A percentile compares a stretch with the other conserved stretches of the same genome.
Conservation (phyloP, 2,888 invertebrate genomes). For the Agonopterix alstromeriana region DNA sequence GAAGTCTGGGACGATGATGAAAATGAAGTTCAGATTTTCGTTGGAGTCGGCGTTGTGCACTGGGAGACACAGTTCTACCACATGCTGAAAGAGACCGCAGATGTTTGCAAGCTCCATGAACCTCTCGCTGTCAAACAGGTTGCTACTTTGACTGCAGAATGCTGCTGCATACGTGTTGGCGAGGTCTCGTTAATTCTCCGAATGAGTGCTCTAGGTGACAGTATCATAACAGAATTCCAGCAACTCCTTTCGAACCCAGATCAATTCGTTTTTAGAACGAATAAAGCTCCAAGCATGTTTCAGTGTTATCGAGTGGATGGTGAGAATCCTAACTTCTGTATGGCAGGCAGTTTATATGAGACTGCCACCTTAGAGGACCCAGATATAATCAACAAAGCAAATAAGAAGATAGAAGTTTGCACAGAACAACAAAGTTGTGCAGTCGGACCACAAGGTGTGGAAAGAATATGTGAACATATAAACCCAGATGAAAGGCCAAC, state of each 20-base stretch:
- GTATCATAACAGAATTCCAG: constrained; percentile 64
- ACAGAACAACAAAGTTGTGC: constrained; percentile 59
- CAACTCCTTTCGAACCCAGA: constrained; percentile 56
- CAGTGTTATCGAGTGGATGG: constrained; percentile 56
- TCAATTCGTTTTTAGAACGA: constrained; percentile 56
- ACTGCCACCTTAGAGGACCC: constrained; percentile 65
- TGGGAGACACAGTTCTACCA: constrained; percentile 69
- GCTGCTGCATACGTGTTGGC: constrained; percentile 55
- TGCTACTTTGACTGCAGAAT: constrained; percentile 39
- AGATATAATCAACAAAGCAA: constrained; percentile 31
- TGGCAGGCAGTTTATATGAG: constrained; percentile 62
- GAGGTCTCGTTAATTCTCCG: constrained; percentile 63
- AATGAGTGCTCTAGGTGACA: constrained; percentile 67
- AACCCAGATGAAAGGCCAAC: constrained; percentile 18
- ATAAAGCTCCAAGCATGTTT: constrained; percentile 65
- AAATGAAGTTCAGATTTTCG: constrained; percentile 48
- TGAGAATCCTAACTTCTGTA: constrained; percentile 60
- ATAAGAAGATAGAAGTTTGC: constrained; percentile 55
- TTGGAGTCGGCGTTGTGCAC: constrained; percentile 55
- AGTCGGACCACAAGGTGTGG: constrained; percentile 15
- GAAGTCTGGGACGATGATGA: constrained; percentile 65
- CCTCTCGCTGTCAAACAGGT: constrained; percentile 49
- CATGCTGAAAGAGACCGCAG: constrained; percentile 59
- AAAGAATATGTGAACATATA: constrained; percentile 29
- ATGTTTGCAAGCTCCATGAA: constrained; percentile 43